Conservation (phyloP, 2,113 vertebrate species). For the Cebus imitator region DNA sequence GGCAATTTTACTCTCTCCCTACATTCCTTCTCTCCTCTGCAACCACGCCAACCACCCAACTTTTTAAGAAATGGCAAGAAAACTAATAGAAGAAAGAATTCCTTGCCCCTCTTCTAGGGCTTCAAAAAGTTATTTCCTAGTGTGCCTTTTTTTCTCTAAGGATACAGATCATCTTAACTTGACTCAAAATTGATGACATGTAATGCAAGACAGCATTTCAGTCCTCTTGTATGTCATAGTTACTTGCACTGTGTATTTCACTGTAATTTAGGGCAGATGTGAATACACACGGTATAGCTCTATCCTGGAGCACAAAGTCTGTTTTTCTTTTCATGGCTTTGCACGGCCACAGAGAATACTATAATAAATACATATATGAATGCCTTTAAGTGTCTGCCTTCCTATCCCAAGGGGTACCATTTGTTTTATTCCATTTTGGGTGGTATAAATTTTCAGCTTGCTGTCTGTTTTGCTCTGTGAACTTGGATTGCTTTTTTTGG, state of each 20-base stretch:
- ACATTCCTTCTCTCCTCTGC: background rate
- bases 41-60: background rate
- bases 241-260: conserved; percentile 27
- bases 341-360: background rate
- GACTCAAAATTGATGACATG: background rate
- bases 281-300: background rate
- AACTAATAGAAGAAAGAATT: background rate
- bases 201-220: background rate
- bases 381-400: conserved; percentile 1
- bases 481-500: background rate
- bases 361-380: background rate
- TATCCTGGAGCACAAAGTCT: background rate
- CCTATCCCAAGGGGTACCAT: background rate
- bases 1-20: background rate
- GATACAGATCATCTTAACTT: background rate
- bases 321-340: background rate
- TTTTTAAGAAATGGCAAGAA: background rate
- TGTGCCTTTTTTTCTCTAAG: background rate
- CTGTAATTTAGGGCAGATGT: conserved; percentile 55
- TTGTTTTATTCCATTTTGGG: background rate
- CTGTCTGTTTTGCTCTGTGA: background rate
- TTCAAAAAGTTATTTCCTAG: background rate
- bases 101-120: background rate
- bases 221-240: background rate
- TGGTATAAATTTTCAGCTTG: background rate